Percentiles rank a stretch among this genome's conserved stretches.
These are phyloP conservation scores for Bergia puertoricense DNA, from an alignment of 92 coral and sea anemone species.

Conservation along the genomic window DNA sequence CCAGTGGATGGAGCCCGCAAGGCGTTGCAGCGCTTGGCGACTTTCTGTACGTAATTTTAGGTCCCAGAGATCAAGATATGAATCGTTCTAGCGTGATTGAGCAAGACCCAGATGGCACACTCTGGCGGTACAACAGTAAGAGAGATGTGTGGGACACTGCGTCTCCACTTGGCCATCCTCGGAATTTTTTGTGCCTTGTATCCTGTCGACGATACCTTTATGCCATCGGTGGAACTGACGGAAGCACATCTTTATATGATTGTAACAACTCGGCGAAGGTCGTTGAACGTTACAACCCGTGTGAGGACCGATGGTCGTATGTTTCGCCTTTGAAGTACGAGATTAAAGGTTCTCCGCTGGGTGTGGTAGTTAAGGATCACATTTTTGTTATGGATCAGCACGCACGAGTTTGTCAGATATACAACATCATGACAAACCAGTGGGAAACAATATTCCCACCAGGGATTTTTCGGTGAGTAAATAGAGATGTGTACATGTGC, in stretches of 20 bases:
- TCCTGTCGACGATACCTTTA: neutral
- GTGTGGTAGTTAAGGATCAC: neutral
- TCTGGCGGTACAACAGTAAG: slow-evolving; percentile 5
- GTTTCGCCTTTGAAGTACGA: slow-evolving; percentile 7
- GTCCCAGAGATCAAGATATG: neutral
- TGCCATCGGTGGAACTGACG: slow-evolving; percentile 8
- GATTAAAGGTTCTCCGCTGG: neutral
- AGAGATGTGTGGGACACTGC: too few relatives aligned
- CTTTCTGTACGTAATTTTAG: neutral
- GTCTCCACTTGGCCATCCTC: neutral
- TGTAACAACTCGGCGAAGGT: neutral
- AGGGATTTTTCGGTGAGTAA: too few relatives aligned
- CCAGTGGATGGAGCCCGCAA: neutral
- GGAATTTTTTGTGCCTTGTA: neutral
- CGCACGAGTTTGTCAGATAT: too few relatives aligned
- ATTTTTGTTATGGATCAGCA: too few relatives aligned
- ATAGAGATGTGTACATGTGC: too few relatives aligned
- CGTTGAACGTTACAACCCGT: slow-evolving; percentile 22
- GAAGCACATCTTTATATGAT: too few relatives aligned
- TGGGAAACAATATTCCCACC: too few relatives aligned
- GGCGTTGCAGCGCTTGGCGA: slow-evolving; percentile 7
- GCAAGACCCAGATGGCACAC: neutral
- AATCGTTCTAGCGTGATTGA: neutral
- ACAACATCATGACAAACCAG: too few relatives aligned
- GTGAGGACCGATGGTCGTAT: neutral